These are phyloP conservation scores for Erebia aethiops DNA, from an alignment of 2,888 invertebrate species.

Conservation along the genomic window DNA sequence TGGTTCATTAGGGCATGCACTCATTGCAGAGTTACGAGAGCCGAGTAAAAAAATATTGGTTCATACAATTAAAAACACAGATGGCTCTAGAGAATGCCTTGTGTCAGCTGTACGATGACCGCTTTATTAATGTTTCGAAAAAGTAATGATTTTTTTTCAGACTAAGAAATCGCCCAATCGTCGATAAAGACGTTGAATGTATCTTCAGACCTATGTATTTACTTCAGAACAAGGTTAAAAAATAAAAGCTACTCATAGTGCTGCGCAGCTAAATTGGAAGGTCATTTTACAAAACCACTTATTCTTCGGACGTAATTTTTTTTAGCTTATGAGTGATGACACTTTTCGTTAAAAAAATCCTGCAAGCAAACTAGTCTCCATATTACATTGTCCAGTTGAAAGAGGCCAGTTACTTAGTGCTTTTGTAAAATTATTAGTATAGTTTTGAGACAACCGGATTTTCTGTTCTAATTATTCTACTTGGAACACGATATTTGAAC, in stretches of 20 bases:
- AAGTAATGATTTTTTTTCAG: not conserved
- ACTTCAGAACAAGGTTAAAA: not conserved
- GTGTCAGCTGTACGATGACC: constrained; percentile 10
- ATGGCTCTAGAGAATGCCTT: not conserved
- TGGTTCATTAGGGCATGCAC: constrained; percentile 42
- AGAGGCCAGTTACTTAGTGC: not conserved
- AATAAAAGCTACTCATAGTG: not conserved
- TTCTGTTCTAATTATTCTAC: constrained; percentile 36
- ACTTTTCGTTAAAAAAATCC: no score
- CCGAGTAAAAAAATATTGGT: constrained; percentile 15
- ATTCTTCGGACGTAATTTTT: no score
- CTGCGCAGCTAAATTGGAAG: no score
- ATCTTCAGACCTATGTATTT: not conserved
- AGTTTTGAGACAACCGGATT: constrained; percentile 16
- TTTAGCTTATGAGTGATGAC: no score
- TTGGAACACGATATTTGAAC: constrained; percentile 26
- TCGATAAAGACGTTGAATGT: not conserved
- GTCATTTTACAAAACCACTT: no score
- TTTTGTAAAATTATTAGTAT: constrained; percentile 10
- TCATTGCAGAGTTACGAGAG: constrained; percentile 28
- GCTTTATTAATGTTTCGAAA: not conserved
- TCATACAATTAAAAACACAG: constrained; percentile 7
- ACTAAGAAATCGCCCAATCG: not conserved
- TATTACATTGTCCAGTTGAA: not conserved
- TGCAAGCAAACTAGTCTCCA: not conserved